Evolutionary conservation across 1,140 invertebrate species (phyloP).

Genomic region (Drosophila bocqueti): DNA sequence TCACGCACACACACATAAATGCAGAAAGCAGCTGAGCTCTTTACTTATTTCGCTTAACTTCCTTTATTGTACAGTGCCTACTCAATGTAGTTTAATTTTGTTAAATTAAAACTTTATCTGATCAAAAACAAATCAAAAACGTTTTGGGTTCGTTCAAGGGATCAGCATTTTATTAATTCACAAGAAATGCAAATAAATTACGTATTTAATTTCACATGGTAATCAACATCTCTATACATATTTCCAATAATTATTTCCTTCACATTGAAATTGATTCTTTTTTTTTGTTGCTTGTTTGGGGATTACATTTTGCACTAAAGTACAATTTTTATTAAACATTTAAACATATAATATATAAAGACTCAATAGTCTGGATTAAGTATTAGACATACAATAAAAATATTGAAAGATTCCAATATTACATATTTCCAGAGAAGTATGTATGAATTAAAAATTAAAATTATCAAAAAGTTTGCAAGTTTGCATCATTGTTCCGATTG

Average conservation of each 20-base stretch:
- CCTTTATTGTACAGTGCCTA: conserved; percentile 18
- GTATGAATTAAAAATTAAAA: too few relatives aligned
- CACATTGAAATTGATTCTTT: background rate
- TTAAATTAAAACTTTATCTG: background rate
- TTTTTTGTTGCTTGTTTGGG: background rate
- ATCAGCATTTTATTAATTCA: background rate
- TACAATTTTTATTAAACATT: background rate
- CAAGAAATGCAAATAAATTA: background rate
- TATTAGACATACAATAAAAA: background rate
- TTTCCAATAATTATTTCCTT: background rate
- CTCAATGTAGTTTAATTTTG: background rate
- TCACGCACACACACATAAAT: conserved; percentile 6
- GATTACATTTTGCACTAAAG: background rate
- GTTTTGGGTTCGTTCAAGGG: too few relatives aligned
- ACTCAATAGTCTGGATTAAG: background rate
- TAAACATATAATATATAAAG: background rate
- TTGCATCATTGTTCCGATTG: too few relatives aligned
- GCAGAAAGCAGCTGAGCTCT: conserved; percentile 24
- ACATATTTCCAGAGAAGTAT: too few relatives aligned
- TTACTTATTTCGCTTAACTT: conserved; percentile 14
- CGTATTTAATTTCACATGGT: background rate
- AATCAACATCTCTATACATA: background rate
- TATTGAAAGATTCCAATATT: background rate
- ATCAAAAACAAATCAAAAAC: background rate
- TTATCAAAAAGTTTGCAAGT: too few relatives aligned